These are phyloP conservation scores for Thrips palmi DNA, from an alignment of 1,140 invertebrate species.

Conservation along the genomic window DNA sequence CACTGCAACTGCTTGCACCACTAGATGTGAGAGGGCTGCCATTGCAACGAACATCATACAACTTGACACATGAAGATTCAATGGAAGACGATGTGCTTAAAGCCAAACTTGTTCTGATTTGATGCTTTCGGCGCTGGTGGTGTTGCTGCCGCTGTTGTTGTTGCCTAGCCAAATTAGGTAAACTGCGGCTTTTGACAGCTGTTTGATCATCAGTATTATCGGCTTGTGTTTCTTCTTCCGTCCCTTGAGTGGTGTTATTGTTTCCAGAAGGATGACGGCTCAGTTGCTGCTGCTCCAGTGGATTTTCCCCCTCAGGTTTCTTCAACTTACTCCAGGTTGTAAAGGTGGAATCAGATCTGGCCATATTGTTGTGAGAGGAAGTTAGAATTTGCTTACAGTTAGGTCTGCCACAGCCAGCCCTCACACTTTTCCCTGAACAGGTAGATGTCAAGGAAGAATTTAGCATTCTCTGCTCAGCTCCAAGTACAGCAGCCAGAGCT, in stretches of 20 bases:
- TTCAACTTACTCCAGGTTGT: conserved; percentile 72
- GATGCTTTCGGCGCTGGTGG: too few relatives aligned
- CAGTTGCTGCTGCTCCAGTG: conserved; percentile 22
- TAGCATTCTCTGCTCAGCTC: conserved; percentile 1
- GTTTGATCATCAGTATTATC: conserved; percentile 21
- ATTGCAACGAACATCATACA: conserved; percentile 37
- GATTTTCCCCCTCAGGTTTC: conserved; percentile 22
- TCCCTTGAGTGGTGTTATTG: conserved; percentile 37
- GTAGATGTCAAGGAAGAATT: conserved; percentile 3
- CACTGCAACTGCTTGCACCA: conserved; percentile 29
- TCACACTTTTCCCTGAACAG: too few relatives aligned
- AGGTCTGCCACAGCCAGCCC: too few relatives aligned
- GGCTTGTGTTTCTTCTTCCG: conserved; percentile 26
- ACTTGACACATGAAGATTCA: conserved; percentile 43
- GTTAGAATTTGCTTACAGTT: too few relatives aligned
- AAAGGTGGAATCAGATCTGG: conserved; percentile 58
- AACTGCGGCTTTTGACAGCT: conserved; percentile 45
- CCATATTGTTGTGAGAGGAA: too few relatives aligned
- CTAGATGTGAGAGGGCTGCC: conserved; percentile 33
- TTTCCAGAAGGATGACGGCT: conserved; percentile 56
- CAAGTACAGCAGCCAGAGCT: too few relatives aligned
- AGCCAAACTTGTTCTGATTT: too few relatives aligned
- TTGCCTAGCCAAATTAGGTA: conserved; percentile 41
- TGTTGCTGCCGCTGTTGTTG: conserved; percentile 18
- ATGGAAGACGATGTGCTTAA: too few relatives aligned